phyloP scores from a whole-genome alignment of 2,113 vertebrate genomes.

The Jacana jacana region DNA sequence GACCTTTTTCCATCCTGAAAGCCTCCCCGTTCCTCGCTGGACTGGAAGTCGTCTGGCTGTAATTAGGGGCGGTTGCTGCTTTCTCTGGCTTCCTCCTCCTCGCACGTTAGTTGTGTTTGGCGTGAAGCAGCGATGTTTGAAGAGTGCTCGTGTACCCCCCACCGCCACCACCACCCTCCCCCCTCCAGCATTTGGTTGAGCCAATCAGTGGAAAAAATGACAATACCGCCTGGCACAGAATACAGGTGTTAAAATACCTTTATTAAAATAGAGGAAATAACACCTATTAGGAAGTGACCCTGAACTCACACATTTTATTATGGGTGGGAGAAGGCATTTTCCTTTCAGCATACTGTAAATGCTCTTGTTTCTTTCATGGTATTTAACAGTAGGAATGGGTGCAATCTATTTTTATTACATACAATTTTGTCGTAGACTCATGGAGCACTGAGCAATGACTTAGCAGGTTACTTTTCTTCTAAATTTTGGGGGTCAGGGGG shows the following conservation, averaged over 20 bases:
- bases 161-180: background rate
- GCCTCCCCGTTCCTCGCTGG: constrained; percentile 28
- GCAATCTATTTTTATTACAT: constrained; percentile 51
- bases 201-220: constrained; percentile 72
- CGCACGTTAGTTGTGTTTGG: constrained; percentile 70
- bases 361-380: constrained; percentile 41
- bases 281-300: constrained; percentile 74
- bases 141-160: background rate
- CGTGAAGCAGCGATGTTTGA: constrained; percentile 45
- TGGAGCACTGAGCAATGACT: background rate
- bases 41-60: constrained; percentile 59
- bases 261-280: constrained; percentile 74
- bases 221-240: constrained; percentile 65
- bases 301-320: constrained; percentile 64
- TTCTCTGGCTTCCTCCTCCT: constrained; percentile 68
- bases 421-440: constrained; percentile 19
- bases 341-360: constrained; percentile 52
- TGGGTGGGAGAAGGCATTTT: constrained; percentile 35
- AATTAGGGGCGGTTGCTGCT: constrained; percentile 63
- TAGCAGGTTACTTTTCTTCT: background rate
- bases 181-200: constrained; percentile 28
- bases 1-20: constrained; percentile 68
- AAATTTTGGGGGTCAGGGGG: background rate
- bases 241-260: constrained; percentile 74
- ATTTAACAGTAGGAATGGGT: constrained; percentile 43